Evolutionary conservation across 2,113 vertebrate species (phyloP).

Genomic region (Tachysurus vachellii): DNA sequence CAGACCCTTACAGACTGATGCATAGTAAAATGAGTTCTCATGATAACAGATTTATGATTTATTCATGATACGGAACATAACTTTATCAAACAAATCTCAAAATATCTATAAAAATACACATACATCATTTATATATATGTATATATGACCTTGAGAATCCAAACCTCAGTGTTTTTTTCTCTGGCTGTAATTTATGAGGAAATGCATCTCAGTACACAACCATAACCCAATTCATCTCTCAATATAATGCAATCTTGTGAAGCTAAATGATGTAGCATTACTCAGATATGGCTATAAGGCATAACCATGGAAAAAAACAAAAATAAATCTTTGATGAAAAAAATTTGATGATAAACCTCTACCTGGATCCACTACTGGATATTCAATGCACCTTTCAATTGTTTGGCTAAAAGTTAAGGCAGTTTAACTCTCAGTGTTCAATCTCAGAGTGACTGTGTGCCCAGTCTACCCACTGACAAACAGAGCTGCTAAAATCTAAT

Average conservation of each 20-base stretch:
- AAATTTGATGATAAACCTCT: neutral
- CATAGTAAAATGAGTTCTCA: constrained; percentile 7
- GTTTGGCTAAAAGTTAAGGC: neutral
- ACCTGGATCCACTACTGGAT: neutral
- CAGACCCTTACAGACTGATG: neutral
- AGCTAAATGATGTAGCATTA: neutral
- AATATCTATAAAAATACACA: constrained; percentile 31
- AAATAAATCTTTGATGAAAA: neutral
- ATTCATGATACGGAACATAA: constrained; percentile 19
- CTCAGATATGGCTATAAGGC: neutral
- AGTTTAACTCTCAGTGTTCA: neutral
- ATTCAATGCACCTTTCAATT: neutral
- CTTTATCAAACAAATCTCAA: constrained; percentile 41
- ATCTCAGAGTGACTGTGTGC: neutral
- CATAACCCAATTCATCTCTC: neutral
- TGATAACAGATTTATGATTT: constrained; percentile 42
- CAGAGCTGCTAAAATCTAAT: neutral
- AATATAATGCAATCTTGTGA: neutral
- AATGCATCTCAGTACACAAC: neutral
- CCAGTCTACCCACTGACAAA: neutral
- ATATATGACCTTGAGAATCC: neutral
- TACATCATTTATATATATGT: neutral
- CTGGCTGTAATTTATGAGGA: neutral
- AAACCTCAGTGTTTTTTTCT: neutral
- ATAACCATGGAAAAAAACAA: neutral